These are phyloP conservation scores for Brachypteracias leptosomus DNA, from an alignment of 2,113 vertebrate species.

Conservation along the genomic window DNA sequence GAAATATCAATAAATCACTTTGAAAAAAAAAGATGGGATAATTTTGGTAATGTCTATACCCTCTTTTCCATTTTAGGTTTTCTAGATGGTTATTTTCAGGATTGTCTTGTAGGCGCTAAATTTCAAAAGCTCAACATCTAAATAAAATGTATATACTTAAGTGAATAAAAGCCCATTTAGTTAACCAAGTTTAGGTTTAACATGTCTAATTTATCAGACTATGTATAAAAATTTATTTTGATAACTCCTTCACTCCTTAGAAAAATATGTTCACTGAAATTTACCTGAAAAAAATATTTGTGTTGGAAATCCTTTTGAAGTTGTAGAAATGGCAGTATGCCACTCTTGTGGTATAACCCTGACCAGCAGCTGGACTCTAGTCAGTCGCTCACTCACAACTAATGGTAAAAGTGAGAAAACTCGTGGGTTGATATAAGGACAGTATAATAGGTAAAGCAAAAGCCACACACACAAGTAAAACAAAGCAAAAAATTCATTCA, in stretches of 20 bases:
- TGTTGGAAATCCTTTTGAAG: background rate
- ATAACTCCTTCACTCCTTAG: background rate
- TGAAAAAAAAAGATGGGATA: background rate
- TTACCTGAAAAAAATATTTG: background rate
- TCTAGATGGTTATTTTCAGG: background rate
- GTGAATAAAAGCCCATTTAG: background rate
- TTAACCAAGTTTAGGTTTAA: background rate
- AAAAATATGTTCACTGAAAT: background rate
- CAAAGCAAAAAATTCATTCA: background rate
- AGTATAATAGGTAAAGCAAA: background rate
- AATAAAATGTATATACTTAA: background rate
- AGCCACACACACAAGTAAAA: background rate
- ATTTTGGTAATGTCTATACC: background rate
- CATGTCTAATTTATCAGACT: background rate
- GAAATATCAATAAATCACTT: background rate
- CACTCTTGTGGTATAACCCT: accelerated
- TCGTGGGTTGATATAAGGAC: background rate
- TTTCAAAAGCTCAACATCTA: background rate
- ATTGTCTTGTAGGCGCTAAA: background rate
- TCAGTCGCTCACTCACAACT: accelerated
- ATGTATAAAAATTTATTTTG: background rate
- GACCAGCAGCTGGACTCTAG: background rate
- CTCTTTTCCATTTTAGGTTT: background rate
- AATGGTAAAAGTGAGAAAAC: background rate
- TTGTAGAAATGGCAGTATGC: background rate